Percentiles rank a stretch among this genome's conserved stretches.
These are phyloP conservation scores for Heliconius melpomene DNA, from an alignment of 1,140 invertebrate genomes.

Conservation along the genomic window DNA sequence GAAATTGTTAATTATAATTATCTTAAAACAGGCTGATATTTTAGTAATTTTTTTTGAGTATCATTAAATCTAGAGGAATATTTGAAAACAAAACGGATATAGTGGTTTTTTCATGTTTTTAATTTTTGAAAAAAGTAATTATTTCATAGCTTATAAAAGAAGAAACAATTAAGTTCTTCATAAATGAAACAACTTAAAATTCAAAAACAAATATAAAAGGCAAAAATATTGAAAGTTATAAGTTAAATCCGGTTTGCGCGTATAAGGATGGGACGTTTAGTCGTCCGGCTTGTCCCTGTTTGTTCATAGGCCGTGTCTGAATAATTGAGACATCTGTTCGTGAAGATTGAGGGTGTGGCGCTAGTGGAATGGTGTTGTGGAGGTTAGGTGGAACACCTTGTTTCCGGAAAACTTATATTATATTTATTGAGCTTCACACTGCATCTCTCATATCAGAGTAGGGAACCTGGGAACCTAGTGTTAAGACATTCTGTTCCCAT, in stretches of 20 bases:
- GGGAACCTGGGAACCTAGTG: too few species aligned
- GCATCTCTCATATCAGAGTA: too few species aligned
- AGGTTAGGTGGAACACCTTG: background rate
- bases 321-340: slow-evolving; percentile 12
- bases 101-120: too few species aligned
- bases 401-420: background rate
- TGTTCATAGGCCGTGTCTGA: slow-evolving; percentile 14
- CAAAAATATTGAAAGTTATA: background rate
- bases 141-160: too few species aligned
- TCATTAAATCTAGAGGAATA: too few species aligned
- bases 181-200: background rate
- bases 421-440: too few species aligned
- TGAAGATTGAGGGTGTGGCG: background rate
- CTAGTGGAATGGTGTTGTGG: background rate
- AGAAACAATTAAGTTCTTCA: background rate
- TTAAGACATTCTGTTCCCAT: too few species aligned
- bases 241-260: slow-evolving; percentile 4
- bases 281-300: slow-evolving; percentile 9
- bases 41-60: too few species aligned
- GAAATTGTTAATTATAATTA: too few species aligned
- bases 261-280: slow-evolving; percentile 10
- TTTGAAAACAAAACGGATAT: too few species aligned
- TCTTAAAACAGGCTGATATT: too few species aligned
- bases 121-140: too few species aligned
- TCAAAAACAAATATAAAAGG: background rate